Base-by-base conservation (phyloP, 2,113 vertebrate genomes). In the Alligator mississippiensis region DNA sequence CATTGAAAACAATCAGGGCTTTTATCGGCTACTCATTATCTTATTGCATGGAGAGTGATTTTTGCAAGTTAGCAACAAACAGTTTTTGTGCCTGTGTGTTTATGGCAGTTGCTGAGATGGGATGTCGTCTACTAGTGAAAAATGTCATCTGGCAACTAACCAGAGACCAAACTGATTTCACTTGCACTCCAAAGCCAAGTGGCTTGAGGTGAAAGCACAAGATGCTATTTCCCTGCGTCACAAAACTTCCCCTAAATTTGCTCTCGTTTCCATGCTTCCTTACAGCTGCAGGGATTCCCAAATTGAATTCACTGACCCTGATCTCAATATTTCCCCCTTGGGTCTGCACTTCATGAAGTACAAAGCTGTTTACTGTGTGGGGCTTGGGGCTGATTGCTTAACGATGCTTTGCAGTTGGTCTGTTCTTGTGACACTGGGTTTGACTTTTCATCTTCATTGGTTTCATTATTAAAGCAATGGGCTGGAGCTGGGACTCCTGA, bases 191-290 rank as follows among this genome's bases (percentile, higher is more conserved):
- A 47, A 14, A 0, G 1, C 59, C 66, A 47, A 84, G 24, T 25
- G 34, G 21, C 77, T 38, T 0, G 0, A 5, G 1, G 0, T 4
- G 62, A 30, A 24, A 27, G 34, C 27, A 82, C 1, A 0, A 28
- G 28, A 27, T 7, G 24, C 54, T 2, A 1, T 11, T 72, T n/a
- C 28, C 19, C 0, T 8, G 0, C 15, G 30, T 25, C 70, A 60
- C 0, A 0, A 55, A n/a, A 4, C 28, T 34, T 89, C 47, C 2
- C 22, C 28, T 74, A 38, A 74, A 38, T 74, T 13, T 47, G 34
- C 30, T 47, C 6, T 62, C 0, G 0, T 10, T 87, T 79, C 38
- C 9, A 68, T 70, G 30, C 24, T 30, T 10, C 19, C 68, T 58
- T n/a, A 34, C 30, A 24, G 34, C 70, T 47, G 34, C 70, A 47